Conservation (phyloP, 2,888 invertebrate genomes). For the Cephus rjabovi region DNA sequence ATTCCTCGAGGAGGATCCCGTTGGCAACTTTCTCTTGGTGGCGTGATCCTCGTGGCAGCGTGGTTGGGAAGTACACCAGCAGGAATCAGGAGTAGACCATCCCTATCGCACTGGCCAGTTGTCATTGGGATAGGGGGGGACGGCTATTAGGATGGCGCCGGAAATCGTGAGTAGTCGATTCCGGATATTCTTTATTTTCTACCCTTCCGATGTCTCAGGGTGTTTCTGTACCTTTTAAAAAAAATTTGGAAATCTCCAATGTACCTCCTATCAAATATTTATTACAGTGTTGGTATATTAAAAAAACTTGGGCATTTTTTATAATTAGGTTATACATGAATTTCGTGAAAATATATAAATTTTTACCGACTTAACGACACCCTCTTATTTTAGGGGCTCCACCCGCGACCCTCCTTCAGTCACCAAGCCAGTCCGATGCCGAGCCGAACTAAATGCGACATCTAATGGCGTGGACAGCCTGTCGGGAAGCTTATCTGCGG, state of each 20-base stretch:
- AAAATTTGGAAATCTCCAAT: not conserved
- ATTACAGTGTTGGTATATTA: not conserved
- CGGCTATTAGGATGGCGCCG: not conserved
- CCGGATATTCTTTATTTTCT: not conserved
- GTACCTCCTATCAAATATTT: not conserved
- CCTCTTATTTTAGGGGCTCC: not conserved
- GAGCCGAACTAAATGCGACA: constrained; percentile 34
- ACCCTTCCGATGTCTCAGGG: not conserved
- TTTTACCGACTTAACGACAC: not conserved
- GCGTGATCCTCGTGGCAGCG: not conserved
- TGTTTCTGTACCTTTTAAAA: not conserved
- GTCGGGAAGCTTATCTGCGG: constrained; percentile 50
- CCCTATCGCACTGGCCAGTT: not conserved
- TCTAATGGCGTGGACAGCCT: constrained; percentile 51
- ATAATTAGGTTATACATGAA: not conserved
- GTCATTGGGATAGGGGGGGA: not conserved
- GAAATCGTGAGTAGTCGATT: not conserved
- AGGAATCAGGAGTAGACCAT: not conserved
- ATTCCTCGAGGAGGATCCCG: constrained; percentile 58
- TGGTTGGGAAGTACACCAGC: not conserved
- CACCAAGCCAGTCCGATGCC: constrained; percentile 19
- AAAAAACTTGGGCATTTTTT: not conserved
- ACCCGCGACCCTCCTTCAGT: not conserved
- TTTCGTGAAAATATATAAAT: not conserved
- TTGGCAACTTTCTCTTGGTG: constrained; percentile 38